Evolutionary conservation across 2,113 vertebrate species (phyloP), one percentile per base, ranked within the genome.

Genomic region (Pitta sordida): DNA sequence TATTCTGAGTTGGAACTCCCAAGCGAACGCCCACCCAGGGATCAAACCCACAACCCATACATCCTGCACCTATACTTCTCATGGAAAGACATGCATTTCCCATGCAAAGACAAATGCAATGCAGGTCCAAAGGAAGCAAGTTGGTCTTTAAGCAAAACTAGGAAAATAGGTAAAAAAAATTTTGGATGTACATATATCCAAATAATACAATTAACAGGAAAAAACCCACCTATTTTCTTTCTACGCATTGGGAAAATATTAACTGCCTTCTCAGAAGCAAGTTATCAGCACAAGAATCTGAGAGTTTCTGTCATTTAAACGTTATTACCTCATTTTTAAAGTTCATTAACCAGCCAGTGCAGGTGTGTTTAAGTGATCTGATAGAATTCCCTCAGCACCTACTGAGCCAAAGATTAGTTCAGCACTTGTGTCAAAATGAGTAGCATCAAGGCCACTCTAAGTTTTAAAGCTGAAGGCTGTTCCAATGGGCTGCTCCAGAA

Each of bases 221-320:
- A 89, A 85, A 73, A 12, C 0, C 43, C n/a, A n/a, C 11, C 44
- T 48, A 7, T 44, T 94, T 94, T 69, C 59, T 51, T 91, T 87
- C 59, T 82, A 93, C 11, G n/a, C 20, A 67, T 13, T 63, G 41
- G 49, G 69, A 71, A 93, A 93, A 55, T 0, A 4, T 62, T 43
- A 91, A 37, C 53, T 69, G 44, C 44, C 46, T 86, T 87, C 64
- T 90, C 52, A 69, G 55, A 90, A 91, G 13, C 13, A 77, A 93
- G 55, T 58, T 90, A 91, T 82, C 75, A 86, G 82, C 44, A 82
- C 14, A 94, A 83, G 53, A 95, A 93, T 79, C 64, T 88, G 51
- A 94, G 79, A 51, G 75, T 89, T 82, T 94, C 53, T 92, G 69
- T 88, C 62, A 70, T 9, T 92, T 53, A 79, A 91, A 69, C 46